phyloP scores from a whole-genome alignment of 2,113 vertebrate genomes.

The Capreolus pygargus region DNA sequence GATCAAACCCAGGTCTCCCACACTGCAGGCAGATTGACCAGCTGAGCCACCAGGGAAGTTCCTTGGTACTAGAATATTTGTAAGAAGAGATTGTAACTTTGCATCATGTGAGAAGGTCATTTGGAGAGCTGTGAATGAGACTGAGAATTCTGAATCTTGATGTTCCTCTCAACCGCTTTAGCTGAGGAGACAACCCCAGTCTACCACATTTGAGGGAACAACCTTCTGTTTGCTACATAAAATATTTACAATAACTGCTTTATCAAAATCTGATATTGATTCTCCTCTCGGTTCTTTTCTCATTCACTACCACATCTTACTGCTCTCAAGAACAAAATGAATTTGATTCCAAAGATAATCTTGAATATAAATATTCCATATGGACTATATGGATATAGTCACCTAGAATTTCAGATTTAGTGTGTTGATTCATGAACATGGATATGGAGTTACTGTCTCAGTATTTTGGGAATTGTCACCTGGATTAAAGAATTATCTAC shows the following conservation, averaged over 20 bases:
- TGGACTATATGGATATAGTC: neutral
- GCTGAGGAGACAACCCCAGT: neutral
- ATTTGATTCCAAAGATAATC: neutral
- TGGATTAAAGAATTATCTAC: neutral
- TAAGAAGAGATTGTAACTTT: neutral
- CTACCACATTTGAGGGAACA: neutral
- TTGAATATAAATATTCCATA: neutral
- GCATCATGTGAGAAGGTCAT: neutral
- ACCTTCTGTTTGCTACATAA: neutral
- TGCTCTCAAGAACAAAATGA: neutral
- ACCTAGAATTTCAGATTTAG: neutral
- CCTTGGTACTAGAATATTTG: neutral
- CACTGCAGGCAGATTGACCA: neutral
- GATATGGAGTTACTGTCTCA: neutral
- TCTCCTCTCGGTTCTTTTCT: neutral
- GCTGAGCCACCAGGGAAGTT: neutral
- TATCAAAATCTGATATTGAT: neutral
- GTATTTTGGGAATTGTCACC: neutral
- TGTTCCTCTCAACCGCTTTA: neutral
- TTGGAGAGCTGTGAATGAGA: neutral
- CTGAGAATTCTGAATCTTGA: neutral
- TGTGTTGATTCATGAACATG: neutral
- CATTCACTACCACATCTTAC: neutral
- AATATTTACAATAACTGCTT: neutral
- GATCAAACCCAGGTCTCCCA: neutral